Evolutionary conservation across 2,797 vertebrate species (phyloP).

Genomic region (Pristis pectinata): DNA sequence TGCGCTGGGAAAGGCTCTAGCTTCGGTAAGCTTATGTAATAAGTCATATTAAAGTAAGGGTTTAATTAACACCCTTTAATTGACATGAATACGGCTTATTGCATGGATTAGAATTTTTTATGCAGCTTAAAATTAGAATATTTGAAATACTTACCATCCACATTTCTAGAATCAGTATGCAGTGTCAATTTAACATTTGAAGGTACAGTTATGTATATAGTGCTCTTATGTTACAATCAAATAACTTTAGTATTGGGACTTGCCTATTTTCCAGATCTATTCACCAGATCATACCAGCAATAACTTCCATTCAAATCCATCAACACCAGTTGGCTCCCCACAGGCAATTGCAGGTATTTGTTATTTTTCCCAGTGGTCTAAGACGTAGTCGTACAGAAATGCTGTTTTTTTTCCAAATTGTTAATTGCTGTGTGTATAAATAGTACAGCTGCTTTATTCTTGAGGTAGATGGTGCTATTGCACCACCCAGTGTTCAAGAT

Average conservation of each 20-base stretch:
- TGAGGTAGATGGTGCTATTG: neutral
- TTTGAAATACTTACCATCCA: neutral
- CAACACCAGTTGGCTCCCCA: slow-evolving; percentile 90
- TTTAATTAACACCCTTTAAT: slow-evolving; percentile 19
- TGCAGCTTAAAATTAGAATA: neutral
- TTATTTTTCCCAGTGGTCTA: neutral
- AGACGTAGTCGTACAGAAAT: neutral
- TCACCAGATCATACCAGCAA: slow-evolving; percentile 92
- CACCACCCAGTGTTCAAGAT: slow-evolving; percentile 15
- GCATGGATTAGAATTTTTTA: neutral
- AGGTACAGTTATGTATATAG: neutral
- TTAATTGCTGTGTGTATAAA: neutral
- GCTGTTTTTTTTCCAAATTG: neutral
- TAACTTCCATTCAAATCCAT: slow-evolving; percentile 90
- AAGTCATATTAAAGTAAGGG: neutral
- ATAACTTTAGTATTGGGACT: neutral
- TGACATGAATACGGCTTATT: neutral
- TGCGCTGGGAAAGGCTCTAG: slow-evolving; percentile 94
- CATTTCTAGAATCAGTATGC: neutral
- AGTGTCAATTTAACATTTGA: neutral
- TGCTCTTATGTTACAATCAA: neutral
- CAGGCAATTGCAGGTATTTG: slow-evolving; percentile 82
- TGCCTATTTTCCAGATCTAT: slow-evolving; percentile 73
- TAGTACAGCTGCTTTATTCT: neutral
- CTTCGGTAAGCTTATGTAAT: slow-evolving; percentile 73